Percentiles rank a stretch among this genome's conserved stretches.
These are phyloP conservation scores for Hermatobates lingyangjiaoensis DNA, from an alignment of 1,140 invertebrate species.

Conservation along the genomic window DNA sequence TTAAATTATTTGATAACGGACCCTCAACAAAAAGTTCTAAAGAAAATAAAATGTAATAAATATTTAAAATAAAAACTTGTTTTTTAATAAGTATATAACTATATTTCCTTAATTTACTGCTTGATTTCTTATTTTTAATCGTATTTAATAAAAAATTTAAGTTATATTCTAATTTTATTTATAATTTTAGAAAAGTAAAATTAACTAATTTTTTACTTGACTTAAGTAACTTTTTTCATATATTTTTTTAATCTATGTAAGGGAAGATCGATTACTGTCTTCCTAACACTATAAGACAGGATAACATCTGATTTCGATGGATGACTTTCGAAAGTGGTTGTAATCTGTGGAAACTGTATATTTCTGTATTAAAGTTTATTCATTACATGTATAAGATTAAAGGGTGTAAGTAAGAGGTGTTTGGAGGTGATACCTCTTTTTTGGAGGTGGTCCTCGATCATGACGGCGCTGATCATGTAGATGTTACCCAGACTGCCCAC, in stretches of 20 bases:
- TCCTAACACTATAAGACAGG: background rate
- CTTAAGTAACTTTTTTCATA: no score
- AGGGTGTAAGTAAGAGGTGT: background rate
- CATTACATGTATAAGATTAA: background rate
- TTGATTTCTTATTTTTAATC: no score
- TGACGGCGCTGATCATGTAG: slow-evolving; percentile 55
- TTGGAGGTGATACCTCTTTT: slow-evolving; percentile 35
- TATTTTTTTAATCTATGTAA: background rate
- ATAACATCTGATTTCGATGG: background rate
- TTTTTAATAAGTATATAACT: no score
- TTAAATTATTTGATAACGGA: no score
- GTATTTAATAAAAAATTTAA: no score
- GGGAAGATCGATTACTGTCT: background rate
- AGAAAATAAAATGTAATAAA: no score
- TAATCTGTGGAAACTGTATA: background rate
- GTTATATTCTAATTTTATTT: no score
- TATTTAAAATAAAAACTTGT: no score
- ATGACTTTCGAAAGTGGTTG: background rate
- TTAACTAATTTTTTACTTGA: no score
- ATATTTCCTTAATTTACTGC: no score
- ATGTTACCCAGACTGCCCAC: slow-evolving; percentile 52
- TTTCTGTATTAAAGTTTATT: background rate
- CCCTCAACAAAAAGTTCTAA: no score
- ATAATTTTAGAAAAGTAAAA: no score
- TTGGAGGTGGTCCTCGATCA: slow-evolving; percentile 49